Base-by-base conservation (phyloP, 2,888 invertebrate genomes). In the Congeria kusceri region DNA sequence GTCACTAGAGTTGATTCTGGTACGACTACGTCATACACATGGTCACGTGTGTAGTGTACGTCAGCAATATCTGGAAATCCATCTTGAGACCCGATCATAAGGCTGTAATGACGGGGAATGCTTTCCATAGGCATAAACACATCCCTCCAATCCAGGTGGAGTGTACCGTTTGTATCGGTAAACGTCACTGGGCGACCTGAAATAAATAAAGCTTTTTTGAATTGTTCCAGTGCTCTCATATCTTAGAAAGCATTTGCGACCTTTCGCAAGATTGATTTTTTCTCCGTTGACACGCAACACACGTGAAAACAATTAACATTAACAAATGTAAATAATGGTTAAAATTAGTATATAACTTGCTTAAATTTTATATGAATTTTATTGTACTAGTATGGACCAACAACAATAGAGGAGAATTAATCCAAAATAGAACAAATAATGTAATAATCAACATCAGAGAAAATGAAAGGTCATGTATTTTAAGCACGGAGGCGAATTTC, bases 41-140 rank as follows among this genome's bases (percentile, higher is more conserved):
- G 53, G 4, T 25, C 53, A 25, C 23, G 20, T 20, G 20, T 23
- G 25, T 11, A 53, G 13, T 53, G 20, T 20, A 53, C 25, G 25
- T 77, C 77, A 5, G 46, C 9, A 25, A 77, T 32, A 25, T 77
- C 77, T 23, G 66, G 29, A 29, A 46, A 66, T 1, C 71, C 66
- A 13, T 28, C 20, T 5, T 47, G 61, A 5, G 77, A 46, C 4
- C 77, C 77, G 0, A 77, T 49, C 13, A 46, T 27, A 23, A 77
- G 57, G 27, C 53, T 58, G 28, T 28, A 77, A 13, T 56, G 23
- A 28, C 29, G 28, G 0, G 32, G 25, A 32, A 70, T 15, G 3
- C 29, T 47, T 3, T 44, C 32, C 44, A 23, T 27, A 3, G 66
- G 49, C 18, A 27, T 4, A 29, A 77, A 77, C 23, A 71, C 71